Conservation (phyloP, 2,113 vertebrate species). For the Pogonocichla stellata region DNA sequence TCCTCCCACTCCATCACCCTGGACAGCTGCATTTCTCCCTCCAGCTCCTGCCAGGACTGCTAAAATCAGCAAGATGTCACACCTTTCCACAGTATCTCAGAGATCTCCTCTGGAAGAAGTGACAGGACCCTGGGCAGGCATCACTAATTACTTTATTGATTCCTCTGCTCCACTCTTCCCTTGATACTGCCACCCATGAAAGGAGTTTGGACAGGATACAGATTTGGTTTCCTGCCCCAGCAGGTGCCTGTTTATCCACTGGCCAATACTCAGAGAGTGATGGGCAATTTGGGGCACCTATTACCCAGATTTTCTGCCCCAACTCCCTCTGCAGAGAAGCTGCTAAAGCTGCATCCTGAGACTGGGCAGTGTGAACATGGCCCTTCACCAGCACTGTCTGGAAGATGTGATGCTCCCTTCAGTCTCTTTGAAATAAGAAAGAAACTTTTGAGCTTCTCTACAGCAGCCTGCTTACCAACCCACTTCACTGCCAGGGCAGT, state of each 20-base stretch:
- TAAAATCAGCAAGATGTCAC: not conserved
- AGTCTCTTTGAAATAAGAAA: not conserved
- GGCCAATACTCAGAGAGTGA: not conserved
- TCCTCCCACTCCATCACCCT: not conserved
- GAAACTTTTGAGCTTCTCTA: not conserved
- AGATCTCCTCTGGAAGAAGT: not conserved
- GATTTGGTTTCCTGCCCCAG: not conserved
- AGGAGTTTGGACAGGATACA: not conserved
- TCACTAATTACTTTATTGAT: not conserved
- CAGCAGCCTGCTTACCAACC: not conserved
- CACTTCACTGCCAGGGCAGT: not conserved
- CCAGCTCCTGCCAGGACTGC: not conserved
- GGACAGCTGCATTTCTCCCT: not conserved
- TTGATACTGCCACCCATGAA: not conserved
- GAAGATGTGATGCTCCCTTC: not conserved
- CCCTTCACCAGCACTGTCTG: not conserved
- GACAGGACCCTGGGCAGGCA: not conserved
- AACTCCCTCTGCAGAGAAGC: not conserved
- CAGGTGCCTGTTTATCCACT: not conserved
- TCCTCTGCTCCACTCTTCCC: not conserved
- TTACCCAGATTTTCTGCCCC: not conserved
- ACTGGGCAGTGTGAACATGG: rapidly evolving
- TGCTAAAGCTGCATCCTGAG: not conserved
- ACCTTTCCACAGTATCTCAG: not conserved
- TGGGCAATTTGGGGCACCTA: not conserved